Evolutionary conservation across 1,140 invertebrate genomes (phyloP).

Genomic region (Battus philenor): DNA sequence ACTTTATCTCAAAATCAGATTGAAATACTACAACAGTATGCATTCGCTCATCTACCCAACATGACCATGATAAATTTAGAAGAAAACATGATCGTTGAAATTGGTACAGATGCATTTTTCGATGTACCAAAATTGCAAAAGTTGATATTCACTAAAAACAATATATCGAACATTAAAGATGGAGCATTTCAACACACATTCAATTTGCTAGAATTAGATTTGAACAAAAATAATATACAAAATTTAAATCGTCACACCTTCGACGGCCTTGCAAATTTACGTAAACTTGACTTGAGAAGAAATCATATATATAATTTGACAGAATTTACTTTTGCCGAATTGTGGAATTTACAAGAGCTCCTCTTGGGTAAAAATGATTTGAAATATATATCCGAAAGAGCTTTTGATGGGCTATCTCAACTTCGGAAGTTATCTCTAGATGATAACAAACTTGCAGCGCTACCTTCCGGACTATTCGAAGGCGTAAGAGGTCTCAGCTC

Average conservation of each 20-base stretch:
- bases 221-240: constrained; percentile 83
- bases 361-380: constrained; percentile 83
- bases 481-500: constrained; percentile 80
- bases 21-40: constrained; percentile 77
- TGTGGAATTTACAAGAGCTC: constrained; percentile 82
- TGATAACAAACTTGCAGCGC: constrained; percentile 82
- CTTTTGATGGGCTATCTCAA: constrained; percentile 82
- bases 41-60: constrained; percentile 82
- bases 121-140: constrained; percentile 81
- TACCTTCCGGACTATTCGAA: constrained; percentile 80
- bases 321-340: constrained; percentile 84
- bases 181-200: constrained; percentile 81
- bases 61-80: constrained; percentile 81
- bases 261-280: constrained; percentile 80
- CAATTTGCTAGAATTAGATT: constrained; percentile 80
- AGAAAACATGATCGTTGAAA: constrained; percentile 83
- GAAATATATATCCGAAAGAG: constrained; percentile 81
- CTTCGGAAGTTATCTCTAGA: constrained; percentile 81
- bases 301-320: constrained; percentile 84
- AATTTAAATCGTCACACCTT: constrained; percentile 83
- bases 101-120: constrained; percentile 82
- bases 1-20: constrained; percentile 82
- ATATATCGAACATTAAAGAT: constrained; percentile 83
- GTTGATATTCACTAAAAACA: constrained; percentile 82
- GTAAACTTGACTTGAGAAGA: constrained; percentile 80